Percentiles rank a stretch among this genome's conserved stretches.
Conservation (phyloP, 2,888 invertebrate species). For the Venustoraphidia nigricollis region DNA sequence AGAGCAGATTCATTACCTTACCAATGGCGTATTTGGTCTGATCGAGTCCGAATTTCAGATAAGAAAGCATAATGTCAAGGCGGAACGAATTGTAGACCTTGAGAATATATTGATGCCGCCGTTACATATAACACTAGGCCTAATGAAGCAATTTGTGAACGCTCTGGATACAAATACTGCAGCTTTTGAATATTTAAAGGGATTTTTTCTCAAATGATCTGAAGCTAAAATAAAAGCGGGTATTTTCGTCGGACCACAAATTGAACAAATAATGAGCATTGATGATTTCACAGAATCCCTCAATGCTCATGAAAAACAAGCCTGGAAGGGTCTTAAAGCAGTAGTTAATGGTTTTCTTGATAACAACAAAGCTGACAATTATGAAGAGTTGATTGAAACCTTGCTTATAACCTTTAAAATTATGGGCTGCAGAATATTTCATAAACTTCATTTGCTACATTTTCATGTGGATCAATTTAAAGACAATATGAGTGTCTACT, state of each 20-base stretch:
- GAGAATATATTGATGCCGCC: too few relatives aligned
- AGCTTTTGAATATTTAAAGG: slow-evolving; percentile 9
- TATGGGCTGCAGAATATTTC: slow-evolving; percentile 14
- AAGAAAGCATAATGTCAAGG: too few relatives aligned
- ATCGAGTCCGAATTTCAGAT: too few relatives aligned
- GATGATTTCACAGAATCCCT: slow-evolving; percentile 11
- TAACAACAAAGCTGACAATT: slow-evolving; percentile 17
- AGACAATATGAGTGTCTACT: slow-evolving; percentile 16
- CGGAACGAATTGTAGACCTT: too few relatives aligned
- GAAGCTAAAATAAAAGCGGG: slow-evolving; percentile 17
- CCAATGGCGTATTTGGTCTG: too few relatives aligned
- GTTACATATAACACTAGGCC: too few relatives aligned
- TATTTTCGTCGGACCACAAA: slow-evolving; percentile 16
- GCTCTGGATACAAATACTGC: too few relatives aligned
- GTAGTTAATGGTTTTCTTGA: too few relatives aligned
- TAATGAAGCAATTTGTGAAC: too few relatives aligned
- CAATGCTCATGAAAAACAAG: slow-evolving; percentile 6
- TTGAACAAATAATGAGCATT: slow-evolving; percentile 11
- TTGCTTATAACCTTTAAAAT: slow-evolving; percentile 8
- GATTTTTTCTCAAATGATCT: slow-evolving; percentile 9
- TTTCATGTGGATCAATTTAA: slow-evolving; percentile 16
- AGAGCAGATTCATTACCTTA: too few relatives aligned
- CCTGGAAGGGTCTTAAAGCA: too few relatives aligned
- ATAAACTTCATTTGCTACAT: slow-evolving; percentile 18
- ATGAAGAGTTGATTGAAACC: slow-evolving; percentile 12